Evolutionary conservation across 2,888 invertebrate genomes (phyloP).

Genomic region (Petrolisthes cinctipes): DNA sequence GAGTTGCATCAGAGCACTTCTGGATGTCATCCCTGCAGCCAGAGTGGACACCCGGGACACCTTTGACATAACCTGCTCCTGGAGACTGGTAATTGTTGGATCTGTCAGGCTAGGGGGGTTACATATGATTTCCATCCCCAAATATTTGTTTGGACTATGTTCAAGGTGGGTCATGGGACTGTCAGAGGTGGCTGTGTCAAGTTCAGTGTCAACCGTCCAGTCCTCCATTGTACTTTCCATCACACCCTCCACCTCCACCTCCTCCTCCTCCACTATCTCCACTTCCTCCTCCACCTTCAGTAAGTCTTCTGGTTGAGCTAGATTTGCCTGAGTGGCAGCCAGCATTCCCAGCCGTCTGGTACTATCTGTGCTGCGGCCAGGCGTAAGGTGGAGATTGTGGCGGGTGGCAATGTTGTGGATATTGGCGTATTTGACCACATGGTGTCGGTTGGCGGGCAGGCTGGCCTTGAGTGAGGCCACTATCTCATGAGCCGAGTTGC

Average conservation of each 20-base stretch:
- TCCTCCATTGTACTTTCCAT: background rate
- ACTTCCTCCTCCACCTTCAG: background rate
- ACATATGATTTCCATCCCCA: background rate
- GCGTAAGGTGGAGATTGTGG: slow-evolving; percentile 33
- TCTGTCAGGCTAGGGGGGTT: background rate
- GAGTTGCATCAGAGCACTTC: background rate
- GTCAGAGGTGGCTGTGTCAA: background rate
- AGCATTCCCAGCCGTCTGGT: background rate
- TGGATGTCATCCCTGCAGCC: background rate
- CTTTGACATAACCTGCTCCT: background rate
- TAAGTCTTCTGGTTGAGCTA: background rate
- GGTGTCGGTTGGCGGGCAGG: slow-evolving; percentile 49
- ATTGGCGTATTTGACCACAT: slow-evolving; percentile 38
- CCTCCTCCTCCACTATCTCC: slow-evolving; percentile 11
- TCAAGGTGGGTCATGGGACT: background rate
- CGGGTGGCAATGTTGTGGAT: slow-evolving; percentile 33
- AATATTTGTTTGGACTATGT: background rate
- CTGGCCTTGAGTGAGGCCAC: slow-evolving; percentile 28
- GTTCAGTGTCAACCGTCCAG: background rate
- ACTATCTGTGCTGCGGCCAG: background rate
- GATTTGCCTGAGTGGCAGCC: background rate
- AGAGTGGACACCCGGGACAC: background rate
- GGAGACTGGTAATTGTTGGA: background rate
- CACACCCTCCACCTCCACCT: background rate
- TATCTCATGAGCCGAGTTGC: slow-evolving; percentile 31